Percentiles rank a stretch among this genome's conserved stretches.
phyloP scores from a whole-genome alignment of 1,140 invertebrate genomes.

The Homarus americanus region DNA sequence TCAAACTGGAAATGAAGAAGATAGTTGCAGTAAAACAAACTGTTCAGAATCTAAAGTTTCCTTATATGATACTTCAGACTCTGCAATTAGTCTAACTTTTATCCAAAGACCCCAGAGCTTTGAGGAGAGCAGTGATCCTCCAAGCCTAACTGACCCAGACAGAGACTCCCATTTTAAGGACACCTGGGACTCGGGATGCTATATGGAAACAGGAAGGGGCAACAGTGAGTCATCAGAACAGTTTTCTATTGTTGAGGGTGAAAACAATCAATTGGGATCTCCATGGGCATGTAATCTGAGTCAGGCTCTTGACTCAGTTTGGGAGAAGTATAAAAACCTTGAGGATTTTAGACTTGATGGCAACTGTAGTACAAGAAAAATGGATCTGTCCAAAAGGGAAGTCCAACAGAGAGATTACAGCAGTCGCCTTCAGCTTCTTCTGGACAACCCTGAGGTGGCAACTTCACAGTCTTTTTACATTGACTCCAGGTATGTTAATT shows the following conservation, averaged over 20 bases:
- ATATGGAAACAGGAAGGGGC: not conserved
- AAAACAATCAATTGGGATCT: not conserved
- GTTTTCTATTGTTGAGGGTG: conserved; percentile 30
- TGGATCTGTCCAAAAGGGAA: not conserved
- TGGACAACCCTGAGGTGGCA: not conserved
- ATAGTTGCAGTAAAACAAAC: not conserved
- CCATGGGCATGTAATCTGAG: conserved; percentile 19
- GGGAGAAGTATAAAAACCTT: conserved; percentile 7
- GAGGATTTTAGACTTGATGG: not conserved
- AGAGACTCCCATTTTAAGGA: conserved; percentile 48
- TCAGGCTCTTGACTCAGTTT: conserved; percentile 34
- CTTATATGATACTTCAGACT: conserved; percentile 40
- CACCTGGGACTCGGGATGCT: conserved; percentile 55
- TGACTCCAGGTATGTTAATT: not conserved
- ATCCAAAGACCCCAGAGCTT: not conserved
- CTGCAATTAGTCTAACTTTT: conserved; percentile 38
- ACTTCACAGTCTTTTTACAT: not conserved
- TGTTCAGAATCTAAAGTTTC: not conserved
- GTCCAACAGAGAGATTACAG: not conserved
- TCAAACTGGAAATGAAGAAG: not conserved
- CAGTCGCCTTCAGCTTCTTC: not conserved
- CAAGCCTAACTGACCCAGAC: conserved; percentile 25
- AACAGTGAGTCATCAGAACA: conserved; percentile 44
- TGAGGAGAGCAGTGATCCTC: conserved; percentile 1
- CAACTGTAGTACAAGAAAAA: not conserved